Base-by-base conservation (phyloP, 2,888 invertebrate species). In the Lepidochrysops patricia region DNA sequence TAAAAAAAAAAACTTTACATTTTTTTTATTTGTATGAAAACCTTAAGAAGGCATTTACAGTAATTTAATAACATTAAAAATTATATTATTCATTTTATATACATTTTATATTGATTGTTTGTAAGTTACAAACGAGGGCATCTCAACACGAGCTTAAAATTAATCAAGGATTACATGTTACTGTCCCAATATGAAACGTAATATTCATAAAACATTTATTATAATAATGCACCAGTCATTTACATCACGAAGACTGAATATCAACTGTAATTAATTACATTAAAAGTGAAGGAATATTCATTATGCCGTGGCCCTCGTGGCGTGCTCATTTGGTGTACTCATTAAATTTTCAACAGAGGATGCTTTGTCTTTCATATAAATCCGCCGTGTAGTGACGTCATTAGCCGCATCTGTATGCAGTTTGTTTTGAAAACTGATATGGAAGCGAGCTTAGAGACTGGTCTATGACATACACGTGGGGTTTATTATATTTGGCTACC, bases 271-370 rank as follows among this genome's bases (percentile, higher is more conserved):
- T 54, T 54, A 54, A 54, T 54, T 32, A 54, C 32, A 54, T 54
- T 54, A 54, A 54, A 54, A 54, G 54, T 54, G 54, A 54, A 32
- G 52, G 32, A 54, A 54, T 54, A 54, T 54, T 54, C 54, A 54
- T 54, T 32, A 57, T 58, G 52, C 57, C 37, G 58, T 37, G 56
- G 50, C 60, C 58, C 60, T 64, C 56, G 59, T 57, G 57, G 60
- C 62, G 61, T 61, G 62, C 62, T 63, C 63, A 63, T 64, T 64
- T 66, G 57, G 58, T 58, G 69, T 72, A 67, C 72, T 75, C 76
- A 76, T 76, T 75, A 76, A 75, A 75, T 75, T 70, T 69, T 74
- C 69, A 75, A 73, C 70, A 70, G 70, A 68, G 67, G 67, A 70
- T 65, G 67, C 57, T 63, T 62, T 67, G 66, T 69, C 64, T 67